Evolutionary conservation across 2,113 vertebrate genomes (phyloP).

Genomic region (Thymallus thymallus): DNA sequence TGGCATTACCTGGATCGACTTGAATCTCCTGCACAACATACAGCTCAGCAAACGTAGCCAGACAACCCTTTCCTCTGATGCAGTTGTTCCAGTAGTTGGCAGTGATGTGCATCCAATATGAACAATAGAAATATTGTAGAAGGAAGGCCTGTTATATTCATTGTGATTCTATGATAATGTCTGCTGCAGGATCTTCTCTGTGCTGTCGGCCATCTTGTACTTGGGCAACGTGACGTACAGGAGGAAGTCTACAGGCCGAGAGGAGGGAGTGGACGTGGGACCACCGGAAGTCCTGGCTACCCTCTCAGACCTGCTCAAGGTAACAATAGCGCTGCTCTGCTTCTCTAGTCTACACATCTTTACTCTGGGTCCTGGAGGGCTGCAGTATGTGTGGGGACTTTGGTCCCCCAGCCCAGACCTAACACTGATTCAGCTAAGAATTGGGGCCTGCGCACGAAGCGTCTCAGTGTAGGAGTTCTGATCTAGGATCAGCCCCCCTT

Average conservation of each 20-base stretch:
- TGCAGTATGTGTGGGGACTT: too few species aligned
- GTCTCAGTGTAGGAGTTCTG: too few species aligned
- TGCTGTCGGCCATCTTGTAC: conserved; percentile 95
- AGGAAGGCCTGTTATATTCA: not conserved
- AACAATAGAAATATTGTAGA: not conserved
- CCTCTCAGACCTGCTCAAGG: conserved; percentile 93
- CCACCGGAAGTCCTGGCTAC: conserved; percentile 90
- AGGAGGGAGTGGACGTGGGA: conserved; percentile 93
- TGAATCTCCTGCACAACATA: not conserved
- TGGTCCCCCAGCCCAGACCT: too few species aligned
- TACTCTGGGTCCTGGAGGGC: too few species aligned
- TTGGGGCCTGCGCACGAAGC: too few species aligned
- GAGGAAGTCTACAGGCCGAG: conserved; percentile 87
- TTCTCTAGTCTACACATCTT: too few species aligned
- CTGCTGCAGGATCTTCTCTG: conserved; percentile 86
- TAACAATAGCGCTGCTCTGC: conserved; percentile 16
- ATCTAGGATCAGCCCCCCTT: too few species aligned
- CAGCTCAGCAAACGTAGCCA: too few species aligned
- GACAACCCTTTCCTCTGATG: too few species aligned
- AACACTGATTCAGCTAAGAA: too few species aligned
- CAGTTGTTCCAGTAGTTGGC: too few species aligned
- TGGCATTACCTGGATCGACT: not conserved
- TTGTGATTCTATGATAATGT: not conserved
- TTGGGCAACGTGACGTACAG: conserved; percentile 92
- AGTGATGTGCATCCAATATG: too few species aligned